Base-by-base conservation (phyloP, 2,888 invertebrate species). In the Miltochrista miniata region DNA sequence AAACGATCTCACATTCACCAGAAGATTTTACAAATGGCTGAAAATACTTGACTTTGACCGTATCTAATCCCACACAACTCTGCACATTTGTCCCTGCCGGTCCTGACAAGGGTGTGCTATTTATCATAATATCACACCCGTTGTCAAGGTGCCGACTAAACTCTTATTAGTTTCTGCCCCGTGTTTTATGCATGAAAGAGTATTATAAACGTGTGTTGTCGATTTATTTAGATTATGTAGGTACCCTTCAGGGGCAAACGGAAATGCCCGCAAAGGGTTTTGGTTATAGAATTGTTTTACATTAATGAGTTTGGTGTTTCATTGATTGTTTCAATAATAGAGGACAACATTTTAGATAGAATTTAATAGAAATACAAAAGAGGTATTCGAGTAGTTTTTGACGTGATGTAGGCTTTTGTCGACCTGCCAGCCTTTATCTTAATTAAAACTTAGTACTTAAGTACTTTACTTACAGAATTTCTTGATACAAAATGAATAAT, bases 91-190 rank as follows among this genome's bases (percentile, higher is more conserved):
- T 39, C 34, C 46, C 37, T 41, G 47, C 44, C 45, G 54, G 54
- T 41, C 35, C 70, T 86, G 90, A 90, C 87, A 72, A 85, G 89
- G 90, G 89, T 89, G 42, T 15, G 66, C 83, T 82, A 85, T 90
- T 88, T 87, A 89, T 90, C 88, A 89, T 88, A 90, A 85, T 85
- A 88, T 86, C 82, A 76, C 68, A 74, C 61, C 56, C 64, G 71
- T 81, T 81, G 86, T 84, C 85, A 78, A 76, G 81, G 72, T 75
- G 59, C 67, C 67, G 68, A 67, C 72, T 76, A 53, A 79, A 79
- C 78, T 81, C 84, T 81, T 87, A 87, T 85, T 85, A 85, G 83
- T 83, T 86, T 79, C 80, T 70, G 76, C 76, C 76, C 75, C 69
- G 18, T 85, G 85, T 87, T 83, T 87, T 83, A 87, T 87, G 85